Evolutionary conservation across 2,113 vertebrate genomes (phyloP), one percentile per base, ranked within the genome.

Genomic region (Fulmarus glacialis): DNA sequence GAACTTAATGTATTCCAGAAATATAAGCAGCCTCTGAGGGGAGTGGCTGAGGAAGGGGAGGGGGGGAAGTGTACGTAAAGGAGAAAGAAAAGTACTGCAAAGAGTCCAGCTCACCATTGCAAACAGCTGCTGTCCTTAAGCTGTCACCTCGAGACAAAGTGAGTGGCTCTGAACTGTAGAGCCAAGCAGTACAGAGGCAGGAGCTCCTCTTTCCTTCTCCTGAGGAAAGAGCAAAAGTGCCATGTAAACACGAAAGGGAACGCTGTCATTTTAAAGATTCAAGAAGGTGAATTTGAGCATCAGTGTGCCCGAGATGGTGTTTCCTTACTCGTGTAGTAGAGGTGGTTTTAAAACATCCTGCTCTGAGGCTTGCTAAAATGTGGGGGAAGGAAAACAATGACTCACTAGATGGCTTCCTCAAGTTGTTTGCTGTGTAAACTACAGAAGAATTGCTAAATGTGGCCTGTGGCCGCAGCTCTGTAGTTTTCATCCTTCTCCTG

Each of bases 221-320:
- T 78, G 36, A 30, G 66, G 63, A 93, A 82, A 56, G 43, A 89
- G 26, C 40, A 45, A 12, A 74, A 79, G 7, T 19, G 40, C 60
- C 15, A 27, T 24, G 34, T 72, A 73, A 78, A 71, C 92, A 32
- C 55, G 42, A 73, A 95, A 77, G 56, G n/a, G 59, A 88, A 19
- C 13, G 63, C 73, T 48, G 52, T 74, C 40, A n/a, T 80, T 91
- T 74, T 59, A 84, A 62, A 73, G 38, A 68, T 81, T 88, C 8
- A 55, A 42, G 52, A 90, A 88, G 87, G 70, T 89, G 91, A 89
- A 72, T 82, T 6, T 72, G 79, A 85, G 81, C 56, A 75, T 58
- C 59, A 38, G 2, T 43, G n/a, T 79, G 22, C 58, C 55, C 2
- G 6, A 74, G 64, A 45, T 4, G 66, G 34, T 62, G 22, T 91